Conservation (phyloP, 2,797 vertebrate species). For the Emys orbicularis region DNA sequence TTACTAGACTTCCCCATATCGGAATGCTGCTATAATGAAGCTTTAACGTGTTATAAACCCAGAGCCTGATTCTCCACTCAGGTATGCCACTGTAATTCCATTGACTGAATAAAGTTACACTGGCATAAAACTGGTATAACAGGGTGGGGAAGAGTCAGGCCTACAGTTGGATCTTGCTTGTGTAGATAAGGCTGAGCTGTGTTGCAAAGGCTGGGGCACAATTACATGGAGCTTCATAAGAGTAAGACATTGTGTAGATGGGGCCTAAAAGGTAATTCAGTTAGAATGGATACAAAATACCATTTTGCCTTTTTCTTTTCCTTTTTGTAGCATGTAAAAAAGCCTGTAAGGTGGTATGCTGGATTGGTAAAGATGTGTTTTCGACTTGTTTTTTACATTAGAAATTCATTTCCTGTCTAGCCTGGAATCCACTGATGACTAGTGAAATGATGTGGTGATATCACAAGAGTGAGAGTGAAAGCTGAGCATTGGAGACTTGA, state of each 20-base stretch:
- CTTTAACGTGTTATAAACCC: not conserved
- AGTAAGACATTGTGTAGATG: not conserved
- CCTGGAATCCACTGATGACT: not conserved
- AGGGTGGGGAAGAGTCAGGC: not conserved
- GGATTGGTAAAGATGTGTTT: not conserved
- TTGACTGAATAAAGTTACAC: not conserved
- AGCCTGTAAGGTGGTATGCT: not conserved
- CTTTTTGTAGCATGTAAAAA: not conserved
- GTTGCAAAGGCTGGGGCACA: not conserved
- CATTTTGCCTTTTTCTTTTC: not conserved
- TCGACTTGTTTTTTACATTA: not conserved
- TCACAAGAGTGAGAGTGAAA: not conserved
- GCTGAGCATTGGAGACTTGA: not conserved
- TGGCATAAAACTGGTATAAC: not conserved
- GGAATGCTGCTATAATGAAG: not conserved
- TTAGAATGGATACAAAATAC: too few relatives aligned
- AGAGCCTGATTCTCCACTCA: not conserved
- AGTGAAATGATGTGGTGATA: not conserved
- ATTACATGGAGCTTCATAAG: not conserved
- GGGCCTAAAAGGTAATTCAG: too few relatives aligned
- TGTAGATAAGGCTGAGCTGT: not conserved
- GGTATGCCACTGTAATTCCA: not conserved
- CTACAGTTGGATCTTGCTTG: not conserved
- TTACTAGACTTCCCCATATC: not conserved
- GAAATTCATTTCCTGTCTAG: not conserved